Percentiles rank a stretch among this genome's conserved stretches.
Evolutionary conservation across 2,797 vertebrate genomes (phyloP).

Genomic region (Balearica regulorum): DNA sequence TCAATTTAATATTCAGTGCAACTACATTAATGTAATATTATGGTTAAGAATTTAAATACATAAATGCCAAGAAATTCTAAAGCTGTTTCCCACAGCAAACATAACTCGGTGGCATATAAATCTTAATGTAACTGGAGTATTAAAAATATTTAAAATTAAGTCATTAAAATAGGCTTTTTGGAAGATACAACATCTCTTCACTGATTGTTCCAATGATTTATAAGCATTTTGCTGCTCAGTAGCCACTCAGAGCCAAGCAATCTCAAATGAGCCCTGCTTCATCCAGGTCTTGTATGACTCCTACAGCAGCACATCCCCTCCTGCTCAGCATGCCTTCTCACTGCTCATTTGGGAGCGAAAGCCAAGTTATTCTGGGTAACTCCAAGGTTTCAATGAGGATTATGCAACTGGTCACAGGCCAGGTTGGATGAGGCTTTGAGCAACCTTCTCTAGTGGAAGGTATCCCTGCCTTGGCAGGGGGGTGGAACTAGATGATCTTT

Average conservation of each 20-base stretch:
- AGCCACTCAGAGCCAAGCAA: neutral
- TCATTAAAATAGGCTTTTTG: neutral
- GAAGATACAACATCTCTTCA: neutral
- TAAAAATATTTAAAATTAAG: slow-evolving; percentile 26
- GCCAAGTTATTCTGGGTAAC: neutral
- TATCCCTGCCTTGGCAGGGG: neutral
- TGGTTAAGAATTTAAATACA: slow-evolving; percentile 4
- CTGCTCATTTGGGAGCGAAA: neutral
- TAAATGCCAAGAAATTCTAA: slow-evolving; percentile 16
- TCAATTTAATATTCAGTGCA: slow-evolving; percentile 19
- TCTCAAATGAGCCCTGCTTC: neutral
- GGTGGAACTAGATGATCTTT: neutral
- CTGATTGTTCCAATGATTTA: neutral
- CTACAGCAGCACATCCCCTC: neutral
- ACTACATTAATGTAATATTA: neutral
- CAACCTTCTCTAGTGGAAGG: neutral
- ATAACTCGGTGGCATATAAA: neutral
- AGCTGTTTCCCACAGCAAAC: neutral
- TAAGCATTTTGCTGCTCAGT: neutral
- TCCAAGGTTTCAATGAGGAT: neutral
- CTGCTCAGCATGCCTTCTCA: neutral
- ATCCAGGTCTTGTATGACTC: neutral
- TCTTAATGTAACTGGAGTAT: neutral
- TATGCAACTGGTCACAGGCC: neutral
- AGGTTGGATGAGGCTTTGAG: neutral